Evolutionary conservation across 2,888 invertebrate species (phyloP), one percentile per base, ranked within the genome.

Genomic region (Epistrophe eligans): DNA sequence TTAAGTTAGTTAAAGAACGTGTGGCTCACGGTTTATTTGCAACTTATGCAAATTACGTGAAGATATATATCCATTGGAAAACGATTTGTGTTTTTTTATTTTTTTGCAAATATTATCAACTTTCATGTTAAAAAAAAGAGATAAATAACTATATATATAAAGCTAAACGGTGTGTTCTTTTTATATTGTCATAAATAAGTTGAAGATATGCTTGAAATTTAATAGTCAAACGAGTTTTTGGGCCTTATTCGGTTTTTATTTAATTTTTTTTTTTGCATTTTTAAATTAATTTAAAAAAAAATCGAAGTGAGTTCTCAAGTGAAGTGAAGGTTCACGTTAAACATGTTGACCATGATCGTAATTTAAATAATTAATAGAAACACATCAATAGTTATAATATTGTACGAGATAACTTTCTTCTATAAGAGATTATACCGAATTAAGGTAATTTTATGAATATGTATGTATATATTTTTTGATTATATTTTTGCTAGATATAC

Each of bases 291-390:
- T 50, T 72, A 35, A 32, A 35, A 40, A 48, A 28, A 45, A 45
- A 72, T 38, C 11, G 13, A 64, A 77, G 62, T 60, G 28, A 79
- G 19, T 50, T 60, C 43, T 50, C 4, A 79, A 79, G 70, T 58
- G 71, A 52, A 55, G 35, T 58, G 35, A 72, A 66, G 55, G n/a
- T 55, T 24, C 13, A 62, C 57, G 43, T 79, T 60, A 77, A 89
- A 90, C 90, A 89, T 85, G 91, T 91, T 90, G 89, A 88, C 91
- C 90, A 81, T 91, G 91, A 89, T 89, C 88, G 82, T 81, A 71
- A 70, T 84, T 82, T 72, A 77, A 77, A 71, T 73, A 38, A 17
- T 74, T 70, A 43, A 62, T 62, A 15, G 24, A 62, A 24, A 15
- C 15, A 62, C 15, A 40, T 62, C 38, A 58, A 35, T 11, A 38